Evolutionary conservation across 2,888 invertebrate genomes (phyloP).

Genomic region (Aspidiotus rigidus): DNA sequence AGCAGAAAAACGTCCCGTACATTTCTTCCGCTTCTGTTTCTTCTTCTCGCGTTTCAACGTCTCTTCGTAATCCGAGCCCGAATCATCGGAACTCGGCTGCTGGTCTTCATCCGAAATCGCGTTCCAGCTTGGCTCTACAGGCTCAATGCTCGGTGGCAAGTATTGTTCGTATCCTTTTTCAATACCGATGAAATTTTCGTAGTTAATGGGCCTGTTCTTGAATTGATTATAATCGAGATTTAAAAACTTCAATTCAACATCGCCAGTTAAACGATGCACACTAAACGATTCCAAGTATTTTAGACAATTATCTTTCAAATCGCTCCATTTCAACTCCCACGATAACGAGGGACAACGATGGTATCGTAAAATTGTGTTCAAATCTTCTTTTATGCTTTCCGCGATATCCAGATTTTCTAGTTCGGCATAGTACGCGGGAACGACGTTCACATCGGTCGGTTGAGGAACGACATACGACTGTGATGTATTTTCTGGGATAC

Average conservation of each 20-base stretch:
- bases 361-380: constrained; percentile 59
- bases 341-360: constrained; percentile 61
- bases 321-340: constrained; percentile 56
- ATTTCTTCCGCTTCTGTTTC: no score
- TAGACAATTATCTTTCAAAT: constrained; percentile 44
- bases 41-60: no score
- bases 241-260: constrained; percentile 62
- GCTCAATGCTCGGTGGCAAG: no score
- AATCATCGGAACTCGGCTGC: no score
- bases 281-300: constrained; percentile 46
- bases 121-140: no score
- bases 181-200: constrained; percentile 51
- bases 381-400: constrained; percentile 46
- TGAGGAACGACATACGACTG: background rate
- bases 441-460: background rate
- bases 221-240: constrained; percentile 62
- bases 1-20: no score
- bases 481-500: background rate
- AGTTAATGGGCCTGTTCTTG: constrained; percentile 54
- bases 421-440: constrained; percentile 11
- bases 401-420: constrained; percentile 10
- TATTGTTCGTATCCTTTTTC: constrained; percentile 52
- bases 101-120: no score
- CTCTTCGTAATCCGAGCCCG: no score
- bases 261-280: constrained; percentile 44